Percentiles rank a stretch among this genome's conserved stretches.
Evolutionary conservation across 2,888 invertebrate species (phyloP).

Genomic region (Ctena decussata): DNA sequence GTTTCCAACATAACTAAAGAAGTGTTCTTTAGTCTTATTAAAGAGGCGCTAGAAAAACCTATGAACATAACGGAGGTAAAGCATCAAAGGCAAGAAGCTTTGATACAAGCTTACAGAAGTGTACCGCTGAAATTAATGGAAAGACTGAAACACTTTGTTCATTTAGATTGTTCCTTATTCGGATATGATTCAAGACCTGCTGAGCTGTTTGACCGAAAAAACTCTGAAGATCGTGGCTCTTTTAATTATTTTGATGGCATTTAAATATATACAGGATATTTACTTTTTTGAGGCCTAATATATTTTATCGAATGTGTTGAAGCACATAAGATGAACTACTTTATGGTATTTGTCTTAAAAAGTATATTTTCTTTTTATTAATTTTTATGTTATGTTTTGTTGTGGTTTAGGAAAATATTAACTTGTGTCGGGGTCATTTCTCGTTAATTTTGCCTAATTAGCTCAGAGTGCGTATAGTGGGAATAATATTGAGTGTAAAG

Average conservation of each 20-base stretch:
- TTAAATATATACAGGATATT: too few relatives aligned
- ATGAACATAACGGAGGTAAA: slow-evolving; percentile 40
- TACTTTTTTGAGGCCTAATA: too few relatives aligned
- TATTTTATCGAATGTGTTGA: too few relatives aligned
- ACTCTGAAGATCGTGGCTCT: neutral
- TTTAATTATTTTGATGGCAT: neutral
- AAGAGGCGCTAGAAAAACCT: slow-evolving; percentile 33
- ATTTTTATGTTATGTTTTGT: too few relatives aligned
- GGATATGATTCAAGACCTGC: slow-evolving; percentile 68
- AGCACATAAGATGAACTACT: too few relatives aligned
- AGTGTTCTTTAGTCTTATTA: slow-evolving; percentile 46
- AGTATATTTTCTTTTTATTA: too few relatives aligned
- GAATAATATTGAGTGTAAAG: too few relatives aligned
- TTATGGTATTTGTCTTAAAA: too few relatives aligned
- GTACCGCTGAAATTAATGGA: slow-evolving; percentile 62
- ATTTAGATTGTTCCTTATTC: slow-evolving; percentile 74
- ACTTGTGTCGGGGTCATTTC: too few relatives aligned
- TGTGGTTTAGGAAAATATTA: too few relatives aligned
- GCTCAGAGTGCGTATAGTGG: too few relatives aligned
- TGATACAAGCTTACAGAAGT: slow-evolving; percentile 68
- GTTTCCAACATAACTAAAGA: slow-evolving; percentile 30
- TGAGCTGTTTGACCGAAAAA: slow-evolving; percentile 49
- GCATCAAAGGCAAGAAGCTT: slow-evolving; percentile 67
- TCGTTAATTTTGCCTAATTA: too few relatives aligned
- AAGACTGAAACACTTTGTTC: slow-evolving; percentile 59